Evolutionary conservation across 2,797 vertebrate species (phyloP).

Genomic region (Chrosomus eos): DNA sequence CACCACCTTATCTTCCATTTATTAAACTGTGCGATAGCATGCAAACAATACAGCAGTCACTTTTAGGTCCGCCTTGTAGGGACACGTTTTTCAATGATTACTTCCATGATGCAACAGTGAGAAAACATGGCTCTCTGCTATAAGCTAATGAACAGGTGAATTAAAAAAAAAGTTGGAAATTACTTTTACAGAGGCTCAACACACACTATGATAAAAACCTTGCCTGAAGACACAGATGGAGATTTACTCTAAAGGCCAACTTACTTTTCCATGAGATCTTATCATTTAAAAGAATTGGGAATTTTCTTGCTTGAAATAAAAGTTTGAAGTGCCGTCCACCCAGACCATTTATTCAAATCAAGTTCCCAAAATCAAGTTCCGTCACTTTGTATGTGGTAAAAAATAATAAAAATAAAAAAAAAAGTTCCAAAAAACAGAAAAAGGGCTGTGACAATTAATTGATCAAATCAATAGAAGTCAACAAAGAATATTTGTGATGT

Average conservation of each 20-base stretch:
- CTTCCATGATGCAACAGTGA: constrained; percentile 36
- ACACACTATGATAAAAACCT: background rate
- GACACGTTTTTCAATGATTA: constrained; percentile 5
- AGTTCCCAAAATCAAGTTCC: too few species aligned
- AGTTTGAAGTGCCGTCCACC: background rate
- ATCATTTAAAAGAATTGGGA: background rate
- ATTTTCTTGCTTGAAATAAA: background rate
- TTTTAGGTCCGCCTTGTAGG: constrained; percentile 19
- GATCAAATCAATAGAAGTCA: background rate
- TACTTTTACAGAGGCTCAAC: background rate
- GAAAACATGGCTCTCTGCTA: background rate
- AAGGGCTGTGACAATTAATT: background rate
- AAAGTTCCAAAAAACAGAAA: background rate
- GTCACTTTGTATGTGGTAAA: too few species aligned
- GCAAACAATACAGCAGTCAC: constrained; percentile 22
- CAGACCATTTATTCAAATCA: background rate
- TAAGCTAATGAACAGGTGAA: constrained; percentile 1
- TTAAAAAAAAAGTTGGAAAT: background rate
- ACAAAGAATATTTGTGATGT: background rate
- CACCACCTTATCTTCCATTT: constrained; percentile 46
- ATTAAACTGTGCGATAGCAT: constrained; percentile 46
- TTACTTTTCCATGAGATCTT: background rate
- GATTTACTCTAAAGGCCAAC: background rate
- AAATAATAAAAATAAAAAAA: too few species aligned
- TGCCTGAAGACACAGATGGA: background rate